Base-by-base conservation (phyloP, 2,797 vertebrate species). In the Hemitrygon akajei region DNA sequence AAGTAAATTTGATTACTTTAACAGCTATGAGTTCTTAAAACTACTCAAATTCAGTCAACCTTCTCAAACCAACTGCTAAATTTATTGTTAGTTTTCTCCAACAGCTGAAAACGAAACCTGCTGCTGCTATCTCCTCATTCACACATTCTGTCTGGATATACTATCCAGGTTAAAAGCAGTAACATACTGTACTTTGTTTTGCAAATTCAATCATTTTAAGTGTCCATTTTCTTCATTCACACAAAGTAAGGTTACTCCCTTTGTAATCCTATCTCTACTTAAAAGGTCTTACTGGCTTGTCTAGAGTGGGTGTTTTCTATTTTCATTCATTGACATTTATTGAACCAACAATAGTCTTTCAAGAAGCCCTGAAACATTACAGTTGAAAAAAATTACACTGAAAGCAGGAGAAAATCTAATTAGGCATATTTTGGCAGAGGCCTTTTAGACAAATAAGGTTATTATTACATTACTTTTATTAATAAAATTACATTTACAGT, bases 121-220 rank as follows among this genome's bases (percentile, higher is more conserved):
- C 40, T 71, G 69, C 34, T 22, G 40, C 71, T 40, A 93, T 47
- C 25, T 27, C 71, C 27, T 47, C 27, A 47, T 76, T 93, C 40
- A 56, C 63, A 25, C 69, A 66, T 14, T 40, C 22, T 92, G 18
- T 30, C 34, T 56, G 27, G 91, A 75, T 76, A 75, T 73, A 76
- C 12, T 93, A 93, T 76, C 71, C 6, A 56, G 91, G 27, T 25
- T 1, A n/a, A 76, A 37, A 7, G 40, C 91, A 75, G 71, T 76
- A 71, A 75, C 63, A 10, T 92, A 7, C 69, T 93, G 30, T 25
- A 93, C 69, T 93, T 58, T 25, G 76, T 93, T 93, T 93, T 71
- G 69, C 40, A 93, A 71, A 93, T 14, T 92, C 69, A 93, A 76
- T 93, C 40, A 93, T 76, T 25, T 76, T n/a, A 93, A 93, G 71